Evolutionary conservation across 2,888 invertebrate species (phyloP).

Genomic region (Pandemis heparana): DNA sequence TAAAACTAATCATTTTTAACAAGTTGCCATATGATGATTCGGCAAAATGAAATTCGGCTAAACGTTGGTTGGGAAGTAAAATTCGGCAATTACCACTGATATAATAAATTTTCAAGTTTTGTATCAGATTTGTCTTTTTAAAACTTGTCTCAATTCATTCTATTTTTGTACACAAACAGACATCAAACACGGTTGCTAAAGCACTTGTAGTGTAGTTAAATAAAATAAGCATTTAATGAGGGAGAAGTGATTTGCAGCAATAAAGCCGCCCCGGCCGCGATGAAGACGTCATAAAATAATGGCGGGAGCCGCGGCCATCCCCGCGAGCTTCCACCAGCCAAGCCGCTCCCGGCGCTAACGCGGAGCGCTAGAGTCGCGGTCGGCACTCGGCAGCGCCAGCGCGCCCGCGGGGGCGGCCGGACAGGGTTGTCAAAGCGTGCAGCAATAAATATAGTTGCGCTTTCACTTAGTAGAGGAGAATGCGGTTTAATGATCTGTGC

Average conservation of each 20-base stretch:
- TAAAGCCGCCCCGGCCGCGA: conserved; percentile 50
- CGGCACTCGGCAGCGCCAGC: conserved; percentile 49
- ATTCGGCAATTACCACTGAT: no score
- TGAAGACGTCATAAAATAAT: conserved; percentile 83
- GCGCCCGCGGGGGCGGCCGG: conserved; percentile 52
- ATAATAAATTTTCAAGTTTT: no score
- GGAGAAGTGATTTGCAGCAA: conserved; percentile 42
- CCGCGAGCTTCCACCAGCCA: conserved; percentile 45
- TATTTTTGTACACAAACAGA: background rate
- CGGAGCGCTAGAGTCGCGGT: conserved; percentile 3
- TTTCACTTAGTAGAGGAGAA: conserved; percentile 68
- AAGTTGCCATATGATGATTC: no score
- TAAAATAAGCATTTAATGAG: conserved; percentile 42
- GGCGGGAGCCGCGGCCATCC: conserved; percentile 65
- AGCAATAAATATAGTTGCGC: conserved; percentile 75
- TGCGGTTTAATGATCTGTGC: conserved; percentile 80
- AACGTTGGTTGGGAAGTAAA: no score
- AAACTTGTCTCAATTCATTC: no score
- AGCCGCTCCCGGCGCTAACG: conserved; percentile 42
- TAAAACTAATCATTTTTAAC: no score
- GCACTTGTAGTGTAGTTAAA: conserved; percentile 32
- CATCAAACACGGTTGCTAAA: conserved; percentile 18
- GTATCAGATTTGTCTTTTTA: no score
- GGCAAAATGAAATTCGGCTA: no score
- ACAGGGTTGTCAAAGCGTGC: conserved; percentile 76